Evolutionary conservation across 2,888 invertebrate species (phyloP), one percentile per base, ranked within the genome.

Genomic region (Idaea biselata): DNA sequence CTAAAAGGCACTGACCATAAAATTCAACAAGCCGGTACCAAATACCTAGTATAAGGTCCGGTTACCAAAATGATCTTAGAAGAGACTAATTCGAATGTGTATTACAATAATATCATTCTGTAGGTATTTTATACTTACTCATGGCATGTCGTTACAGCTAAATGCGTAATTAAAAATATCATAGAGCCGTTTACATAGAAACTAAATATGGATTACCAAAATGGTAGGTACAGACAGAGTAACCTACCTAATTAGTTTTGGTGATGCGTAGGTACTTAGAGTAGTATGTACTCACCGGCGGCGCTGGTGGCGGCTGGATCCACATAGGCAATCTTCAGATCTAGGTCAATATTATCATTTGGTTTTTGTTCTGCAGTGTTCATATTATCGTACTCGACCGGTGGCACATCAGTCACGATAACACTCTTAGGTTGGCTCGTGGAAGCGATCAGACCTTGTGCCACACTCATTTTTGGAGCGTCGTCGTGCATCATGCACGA

Each of bases 401-500:
- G 82, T 71, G 89, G 82, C 79, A 90, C 84, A 80, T 86, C 89
- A 81, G 85, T 84, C 73, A 87, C 81, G 74, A 89, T 82, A 70
- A 90, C 91, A 81, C 80, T 84, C 75, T 88, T 90, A 67, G 92
- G 83, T 92, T 94, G 87, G 81, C 89, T 90, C 81, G 94, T 93
- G 81, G 95, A 94, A 82, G 94, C 94, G 91, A 93, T 94, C 93
- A 94, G 93, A 93, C 94, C 92, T 82, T 94, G 94, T 87, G 94
- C 92, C 92, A 94, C 94, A 93, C 94, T 94, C 93, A 94, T 94
- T 89, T 89, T 91, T 84, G 94, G 93, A 93, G 94, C 94, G 92
- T 94, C 94, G 93, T 95, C 94, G 93, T 95, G 94, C 95, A 95
- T 95, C 90, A 79, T 87, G 90, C 91, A 86, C 85, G 80, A 88